phyloP scores from a whole-genome alignment of 30 jellyfish, hydroid and myxozoan species.

The Turritopsis rubra region DNA sequence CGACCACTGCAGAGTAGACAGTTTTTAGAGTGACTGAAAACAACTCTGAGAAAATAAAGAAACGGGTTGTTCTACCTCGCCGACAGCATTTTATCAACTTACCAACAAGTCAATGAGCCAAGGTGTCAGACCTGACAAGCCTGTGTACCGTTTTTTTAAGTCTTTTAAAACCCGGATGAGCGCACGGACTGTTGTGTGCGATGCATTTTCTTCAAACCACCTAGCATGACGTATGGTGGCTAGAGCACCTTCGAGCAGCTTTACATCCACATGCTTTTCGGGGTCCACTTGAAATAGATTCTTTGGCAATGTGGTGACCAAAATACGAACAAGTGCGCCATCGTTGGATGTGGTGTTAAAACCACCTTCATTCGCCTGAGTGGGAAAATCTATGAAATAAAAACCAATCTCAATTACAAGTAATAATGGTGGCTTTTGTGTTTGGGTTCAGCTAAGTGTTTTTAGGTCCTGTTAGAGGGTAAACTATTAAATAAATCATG shows the following conservation, averaged over 20 bases:
- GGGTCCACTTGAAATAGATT: constrained; percentile 74
- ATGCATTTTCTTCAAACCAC: constrained; percentile 95
- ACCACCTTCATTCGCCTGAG: constrained; percentile 92
- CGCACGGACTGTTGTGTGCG: constrained; percentile 89
- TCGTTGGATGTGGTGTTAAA: constrained; percentile 71
- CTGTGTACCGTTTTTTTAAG: constrained; percentile 60
- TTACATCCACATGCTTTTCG: constrained; percentile 76
- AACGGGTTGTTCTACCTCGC: too few relatives aligned
- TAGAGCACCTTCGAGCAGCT: constrained; percentile 82
- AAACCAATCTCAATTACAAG: neutral
- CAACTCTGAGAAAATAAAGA: too few relatives aligned
- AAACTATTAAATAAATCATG: too few relatives aligned
- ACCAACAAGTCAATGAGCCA: constrained; percentile 89
- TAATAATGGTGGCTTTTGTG: neutral
- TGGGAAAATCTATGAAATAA: constrained; percentile 52
- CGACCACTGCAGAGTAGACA: too few relatives aligned
- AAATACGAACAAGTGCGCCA: constrained; percentile 78
- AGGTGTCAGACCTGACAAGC: constrained; percentile 78
- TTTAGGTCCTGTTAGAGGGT: too few relatives aligned
- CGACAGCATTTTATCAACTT: neutral
- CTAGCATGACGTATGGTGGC: constrained; percentile 94
- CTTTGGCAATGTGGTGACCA: constrained; percentile 83
- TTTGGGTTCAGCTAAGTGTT: too few relatives aligned
- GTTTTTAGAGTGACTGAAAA: too few relatives aligned
- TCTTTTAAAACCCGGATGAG: constrained; percentile 73